Evolutionary conservation across 2,888 invertebrate species (phyloP), one percentile per base, ranked within the genome.

Genomic region (Caenorhabditis wallacei): DNA sequence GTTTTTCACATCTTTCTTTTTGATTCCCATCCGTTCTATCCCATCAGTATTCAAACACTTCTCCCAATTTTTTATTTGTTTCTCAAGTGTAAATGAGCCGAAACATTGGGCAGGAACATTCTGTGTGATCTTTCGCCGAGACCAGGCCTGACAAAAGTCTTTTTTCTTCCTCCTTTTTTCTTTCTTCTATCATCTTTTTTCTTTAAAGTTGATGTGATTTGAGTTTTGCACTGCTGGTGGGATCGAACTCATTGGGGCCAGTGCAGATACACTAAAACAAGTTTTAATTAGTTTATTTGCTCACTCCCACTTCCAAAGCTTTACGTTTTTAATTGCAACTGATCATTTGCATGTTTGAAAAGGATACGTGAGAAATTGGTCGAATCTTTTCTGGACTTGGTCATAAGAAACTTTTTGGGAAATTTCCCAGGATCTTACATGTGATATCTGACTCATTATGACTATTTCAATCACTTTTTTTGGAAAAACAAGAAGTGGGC

Each of bases 291-390:
- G 75, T 66, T 74, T 64, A 18, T 57, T 24, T 43, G 18, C 63
- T 24, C 16, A 22, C 48, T 35, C 48, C 26, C 18, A 22, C 5
- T 24, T 61, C 61, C 20, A 51, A 53, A 57, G 59, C 53, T 43
- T 64, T 72, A 72, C 64, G 64, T 56, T 64, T 74, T 64, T 54
- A 74, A 74, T 64, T 74, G 74, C 74, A 64, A 64, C 37, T 18
- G 48, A 51, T 30, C 22, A 63, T 40, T 71, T 46, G n/a, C 3
- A 18, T 10, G 35, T 30, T 30, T 30, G 30, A 8, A 30, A 30
- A 8, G 30, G 30, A 61, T 74, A 74, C 74, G 74, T 74, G 74
- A 64, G 64, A 64, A 48, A 1, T 26, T n/a, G 24, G 10, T 35
- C 11, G 26, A 35, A 20, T 20, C n/a, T n/a, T n/a, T n/a, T n/a